phyloP scores from a whole-genome alignment of 2,113 vertebrate genomes.

The Spilogale gracilis region DNA sequence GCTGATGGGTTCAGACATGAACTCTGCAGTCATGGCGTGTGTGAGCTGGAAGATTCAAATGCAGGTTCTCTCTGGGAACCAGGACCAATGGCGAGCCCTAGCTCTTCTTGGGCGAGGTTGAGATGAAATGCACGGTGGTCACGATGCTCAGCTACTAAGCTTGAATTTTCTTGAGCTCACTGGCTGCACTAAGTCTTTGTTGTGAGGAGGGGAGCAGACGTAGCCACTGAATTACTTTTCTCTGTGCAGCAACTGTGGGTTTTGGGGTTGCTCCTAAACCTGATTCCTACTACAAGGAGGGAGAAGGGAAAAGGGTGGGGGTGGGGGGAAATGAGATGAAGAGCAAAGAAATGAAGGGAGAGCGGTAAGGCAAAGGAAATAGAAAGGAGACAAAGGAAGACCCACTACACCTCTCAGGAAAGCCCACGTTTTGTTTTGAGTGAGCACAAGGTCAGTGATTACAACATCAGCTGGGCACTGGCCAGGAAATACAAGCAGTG shows the following conservation, averaged over 20 bases:
- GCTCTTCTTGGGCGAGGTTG: neutral
- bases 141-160: neutral
- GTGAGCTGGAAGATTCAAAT: neutral
- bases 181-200: neutral
- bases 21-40: neutral
- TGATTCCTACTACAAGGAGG: neutral
- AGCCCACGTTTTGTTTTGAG: too few relatives aligned
- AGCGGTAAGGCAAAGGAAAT: neutral
- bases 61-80: neutral
- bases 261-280: neutral
- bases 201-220: neutral
- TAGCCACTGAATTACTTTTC: neutral
- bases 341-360: neutral
- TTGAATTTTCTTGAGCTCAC: neutral
- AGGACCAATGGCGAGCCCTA: neutral
- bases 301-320: neutral
- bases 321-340: neutral
- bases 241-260: neutral
- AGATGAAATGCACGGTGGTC: neutral
- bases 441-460: neutral
- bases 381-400: neutral
- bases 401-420: too few relatives aligned
- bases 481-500: neutral
- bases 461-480: too few relatives aligned
- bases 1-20: neutral